Conservation (phyloP, 2,113 vertebrate species). For the Lycocorax pyrrhopterus region DNA sequence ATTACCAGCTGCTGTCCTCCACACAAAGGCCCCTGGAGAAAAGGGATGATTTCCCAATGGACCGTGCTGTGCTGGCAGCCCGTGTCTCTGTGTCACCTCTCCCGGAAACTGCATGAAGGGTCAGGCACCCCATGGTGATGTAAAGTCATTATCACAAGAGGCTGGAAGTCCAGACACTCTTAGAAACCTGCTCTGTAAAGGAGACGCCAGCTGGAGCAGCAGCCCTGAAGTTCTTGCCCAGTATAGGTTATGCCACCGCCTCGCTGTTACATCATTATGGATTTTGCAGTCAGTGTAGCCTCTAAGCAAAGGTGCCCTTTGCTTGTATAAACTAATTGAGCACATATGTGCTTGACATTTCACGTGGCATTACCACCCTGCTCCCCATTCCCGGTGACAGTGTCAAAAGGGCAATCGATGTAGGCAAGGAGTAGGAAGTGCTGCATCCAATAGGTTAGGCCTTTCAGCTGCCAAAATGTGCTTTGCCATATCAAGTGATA, state of each 20-base stretch:
- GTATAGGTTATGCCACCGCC: not conserved
- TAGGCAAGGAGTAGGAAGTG: not conserved
- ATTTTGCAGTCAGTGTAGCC: not conserved
- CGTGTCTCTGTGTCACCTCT: not conserved
- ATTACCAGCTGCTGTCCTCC: not conserved
- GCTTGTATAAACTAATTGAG: slow-evolving; percentile 15
- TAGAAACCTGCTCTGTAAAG: not conserved
- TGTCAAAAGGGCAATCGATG: not conserved
- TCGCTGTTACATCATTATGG: not conserved
- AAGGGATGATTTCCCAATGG: not conserved
- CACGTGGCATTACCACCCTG: not conserved
- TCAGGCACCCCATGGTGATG: not conserved
- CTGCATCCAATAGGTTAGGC: not conserved
- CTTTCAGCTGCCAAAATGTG: not conserved
- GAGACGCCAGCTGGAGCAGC: not conserved
- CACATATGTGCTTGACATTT: slow-evolving; percentile 43
- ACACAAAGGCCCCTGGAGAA: not conserved
- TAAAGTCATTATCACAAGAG: not conserved
- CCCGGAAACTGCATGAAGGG: not conserved
- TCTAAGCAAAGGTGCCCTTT: slow-evolving; percentile 37
- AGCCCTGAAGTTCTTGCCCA: not conserved
- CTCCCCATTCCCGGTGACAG: not conserved
- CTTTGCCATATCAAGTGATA: not conserved
- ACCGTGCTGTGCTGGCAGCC: not conserved
- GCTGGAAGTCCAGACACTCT: not conserved